Evolutionary conservation across 1,140 invertebrate species (phyloP).

Genomic region (Trichonephila clavipes): DNA sequence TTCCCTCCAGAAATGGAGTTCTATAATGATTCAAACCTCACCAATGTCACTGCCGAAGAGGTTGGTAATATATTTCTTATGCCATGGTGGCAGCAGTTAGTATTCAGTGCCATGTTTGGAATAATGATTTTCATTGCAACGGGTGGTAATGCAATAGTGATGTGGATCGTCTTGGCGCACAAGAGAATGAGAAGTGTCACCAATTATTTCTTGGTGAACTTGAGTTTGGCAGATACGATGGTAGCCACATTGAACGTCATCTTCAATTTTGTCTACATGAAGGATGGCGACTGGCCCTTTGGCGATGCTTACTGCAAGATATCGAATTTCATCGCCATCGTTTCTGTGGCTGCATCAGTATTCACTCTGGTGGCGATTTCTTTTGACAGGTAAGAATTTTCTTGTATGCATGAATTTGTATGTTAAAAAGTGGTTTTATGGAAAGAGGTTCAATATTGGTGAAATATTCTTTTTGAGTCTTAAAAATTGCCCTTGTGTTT

Average conservation of each 20-base stretch:
- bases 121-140: conserved; percentile 95
- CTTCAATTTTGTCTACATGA: conserved; percentile 96
- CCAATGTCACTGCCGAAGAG: conserved; percentile 27
- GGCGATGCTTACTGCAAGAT: conserved; percentile 96
- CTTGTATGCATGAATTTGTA: not conserved
- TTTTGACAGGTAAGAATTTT: conserved; percentile 78
- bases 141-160: conserved; percentile 95
- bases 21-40: not conserved
- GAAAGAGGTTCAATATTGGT: no score
- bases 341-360: conserved; percentile 88
- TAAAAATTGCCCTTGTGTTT: no score
- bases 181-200: conserved; percentile 95
- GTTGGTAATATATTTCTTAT: conserved; percentile 84
- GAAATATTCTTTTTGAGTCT: no score
- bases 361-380: conserved; percentile 79
- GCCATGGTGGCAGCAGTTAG: conserved; percentile 87
- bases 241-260: conserved; percentile 95
- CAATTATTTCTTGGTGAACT: conserved; percentile 97
- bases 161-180: conserved; percentile 94
- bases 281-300: conserved; percentile 96
- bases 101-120: conserved; percentile 86
- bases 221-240: conserved; percentile 95
- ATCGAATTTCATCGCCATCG: conserved; percentile 93
- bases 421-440: no score
- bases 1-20: not conserved